These are phyloP conservation scores for Hippopotamus amphibius DNA, from an alignment of 2,113 vertebrate genomes.

Conservation along the genomic window DNA sequence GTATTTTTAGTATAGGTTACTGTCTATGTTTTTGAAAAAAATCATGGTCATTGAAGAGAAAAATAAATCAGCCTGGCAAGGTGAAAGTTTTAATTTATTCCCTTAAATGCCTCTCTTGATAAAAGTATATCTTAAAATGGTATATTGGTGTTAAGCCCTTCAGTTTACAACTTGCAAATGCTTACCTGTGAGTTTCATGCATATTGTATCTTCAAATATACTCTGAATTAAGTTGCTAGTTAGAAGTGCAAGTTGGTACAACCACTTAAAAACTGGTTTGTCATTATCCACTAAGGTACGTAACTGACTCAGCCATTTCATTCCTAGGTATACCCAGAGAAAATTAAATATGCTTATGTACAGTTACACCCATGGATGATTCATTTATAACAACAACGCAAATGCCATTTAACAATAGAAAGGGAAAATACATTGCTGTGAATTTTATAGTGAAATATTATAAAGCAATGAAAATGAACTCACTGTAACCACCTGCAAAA, in stretches of 20 bases:
- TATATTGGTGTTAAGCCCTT: neutral
- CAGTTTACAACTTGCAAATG: neutral
- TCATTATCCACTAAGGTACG: neutral
- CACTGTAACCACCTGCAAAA: neutral
- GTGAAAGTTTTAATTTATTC: constrained; percentile 58
- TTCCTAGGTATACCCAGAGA: neutral
- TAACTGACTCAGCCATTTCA: neutral
- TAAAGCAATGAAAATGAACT: neutral
- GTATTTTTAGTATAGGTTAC: constrained; percentile 62
- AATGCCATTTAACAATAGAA: neutral
- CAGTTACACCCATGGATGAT: neutral
- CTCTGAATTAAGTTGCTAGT: neutral
- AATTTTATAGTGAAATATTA: neutral
- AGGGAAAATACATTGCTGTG: neutral
- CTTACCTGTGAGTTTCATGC: neutral
- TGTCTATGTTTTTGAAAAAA: neutral
- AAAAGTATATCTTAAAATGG: constrained; percentile 1
- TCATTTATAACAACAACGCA: neutral
- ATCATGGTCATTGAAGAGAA: constrained; percentile 60
- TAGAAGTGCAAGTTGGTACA: neutral
- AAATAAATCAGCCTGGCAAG: constrained; percentile 40
- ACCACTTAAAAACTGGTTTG: neutral
- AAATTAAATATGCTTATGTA: neutral
- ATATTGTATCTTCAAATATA: neutral
- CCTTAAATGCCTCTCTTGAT: constrained; percentile 62